Base-by-base conservation (phyloP, 2,888 invertebrate species). In the Ephialtes manifestator region DNA sequence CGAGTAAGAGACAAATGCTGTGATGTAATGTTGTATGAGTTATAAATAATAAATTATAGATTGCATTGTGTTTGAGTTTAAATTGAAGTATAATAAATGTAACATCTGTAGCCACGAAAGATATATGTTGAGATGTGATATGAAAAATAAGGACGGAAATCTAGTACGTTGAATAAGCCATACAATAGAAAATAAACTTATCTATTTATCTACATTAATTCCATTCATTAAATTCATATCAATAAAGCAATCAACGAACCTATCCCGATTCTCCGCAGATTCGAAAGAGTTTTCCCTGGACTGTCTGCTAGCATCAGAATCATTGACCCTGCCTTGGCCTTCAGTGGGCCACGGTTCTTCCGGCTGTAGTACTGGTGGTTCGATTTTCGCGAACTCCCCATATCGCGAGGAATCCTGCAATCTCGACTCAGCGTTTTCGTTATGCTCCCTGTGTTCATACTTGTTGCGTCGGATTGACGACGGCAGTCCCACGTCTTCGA, bases 381-480 rank as follows among this genome's bases (percentile, higher is more conserved):
- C 91, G 20, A 85, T 79, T 87, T 90, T 92, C 60, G 87, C 87
- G 82, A 89, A 89, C 46, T 90, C 91, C 4, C 89, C 89, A 39
- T 87, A 89, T 13, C 84, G 87, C 46, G 89, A 88, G 65, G 89
- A 82, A 20, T 91, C 90, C 51, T 90, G 88, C 18, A 90, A 81
- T 78, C 89, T 88, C 48, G 87, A 89, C 58, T 90, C 85, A 15
- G 83, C 87, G 74, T 87, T 91, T 68, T 88, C 90, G 77, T 11
- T 39, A 10, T 87, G 89, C 51, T 85, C 90, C 70, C 87, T 90
- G 81, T 83, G 89, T 70, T 91, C 92, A 83, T 91, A 92, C 85
- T 91, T 90, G 87, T 89, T 92, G 68, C 90, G 92, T 91, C 90
- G 93, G 90, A 91, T 90, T 58, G 90, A 91, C 18, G 92, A 89